Percentiles rank a stretch among this genome's conserved stretches.
These are phyloP conservation scores for fruit fly (Drosophila melanogaster) DNA, from an alignment of 1,140 invertebrate species.

Conservation along the genomic window Release_6_plus_ISO1_MT NT_033777.3:14989501-14990000, in stretches of 20 bases:
- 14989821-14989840: slow-evolving; percentile 60
- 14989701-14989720: background rate
- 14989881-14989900: slow-evolving; percentile 61
- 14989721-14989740: slow-evolving; percentile 11
- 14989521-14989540: background rate
- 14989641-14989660: too few relatives aligned
- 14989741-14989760: slow-evolving; percentile 23
- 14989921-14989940: slow-evolving; percentile 52
- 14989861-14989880: slow-evolving; percentile 21
- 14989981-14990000: slow-evolving; percentile 77
- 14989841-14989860: slow-evolving; percentile 54
- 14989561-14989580: background rate
- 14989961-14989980: slow-evolving; percentile 48
- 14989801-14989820: slow-evolving; percentile 5
- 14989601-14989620: too few relatives aligned
- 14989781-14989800: slow-evolving; percentile 33
- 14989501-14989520: background rate
- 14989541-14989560: background rate
- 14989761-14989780: slow-evolving; percentile 29
- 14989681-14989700: background rate
- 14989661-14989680: background rate
- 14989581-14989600: background rate
- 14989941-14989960: slow-evolving; percentile 48
- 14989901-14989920: slow-evolving; percentile 42
- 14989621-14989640: too few relatives aligned